Percentiles rank a stretch among this genome's conserved stretches.
phyloP scores from a whole-genome alignment of 2,113 vertebrate species.

The Chaetodon trifascialis region DNA sequence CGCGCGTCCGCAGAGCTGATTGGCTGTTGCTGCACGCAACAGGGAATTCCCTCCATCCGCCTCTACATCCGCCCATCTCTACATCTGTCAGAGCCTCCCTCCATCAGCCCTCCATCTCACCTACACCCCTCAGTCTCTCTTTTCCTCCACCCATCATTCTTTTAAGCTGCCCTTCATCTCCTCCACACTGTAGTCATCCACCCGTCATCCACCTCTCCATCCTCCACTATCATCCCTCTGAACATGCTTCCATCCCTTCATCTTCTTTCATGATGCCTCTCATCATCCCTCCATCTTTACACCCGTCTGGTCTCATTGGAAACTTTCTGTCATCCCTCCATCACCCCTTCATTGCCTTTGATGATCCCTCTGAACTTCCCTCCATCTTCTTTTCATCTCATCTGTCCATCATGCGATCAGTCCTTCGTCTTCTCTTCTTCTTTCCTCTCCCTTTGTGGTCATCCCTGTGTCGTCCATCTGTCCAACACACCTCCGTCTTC shows the following conservation, averaged over 20 bases:
- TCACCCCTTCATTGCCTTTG: neutral
- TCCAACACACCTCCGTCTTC: neutral
- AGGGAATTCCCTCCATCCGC: constrained; percentile 77
- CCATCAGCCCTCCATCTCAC: neutral
- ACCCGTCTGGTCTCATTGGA: neutral
- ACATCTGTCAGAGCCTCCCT: neutral
- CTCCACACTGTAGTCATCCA: too few species aligned
- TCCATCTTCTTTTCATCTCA: neutral
- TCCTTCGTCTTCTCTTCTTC: neutral
- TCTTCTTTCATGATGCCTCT: neutral
- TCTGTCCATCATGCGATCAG: neutral
- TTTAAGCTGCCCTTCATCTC: neutral
- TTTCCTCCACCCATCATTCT: neutral
- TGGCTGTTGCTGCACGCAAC: constrained; percentile 68
- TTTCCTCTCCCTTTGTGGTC: too few species aligned
- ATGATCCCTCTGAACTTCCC: neutral
- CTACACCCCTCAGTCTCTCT: neutral
- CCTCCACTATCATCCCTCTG: neutral
- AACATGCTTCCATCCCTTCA: neutral
- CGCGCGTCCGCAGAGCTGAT: constrained; percentile 46
- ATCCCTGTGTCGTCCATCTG: neutral
- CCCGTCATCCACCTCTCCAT: neutral
- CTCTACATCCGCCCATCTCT: constrained; percentile 1
- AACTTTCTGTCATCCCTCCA: neutral
- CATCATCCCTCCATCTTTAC: neutral